Evolutionary conservation across 2,888 invertebrate species (phyloP).

Genomic region (Parnassius apollo): DNA sequence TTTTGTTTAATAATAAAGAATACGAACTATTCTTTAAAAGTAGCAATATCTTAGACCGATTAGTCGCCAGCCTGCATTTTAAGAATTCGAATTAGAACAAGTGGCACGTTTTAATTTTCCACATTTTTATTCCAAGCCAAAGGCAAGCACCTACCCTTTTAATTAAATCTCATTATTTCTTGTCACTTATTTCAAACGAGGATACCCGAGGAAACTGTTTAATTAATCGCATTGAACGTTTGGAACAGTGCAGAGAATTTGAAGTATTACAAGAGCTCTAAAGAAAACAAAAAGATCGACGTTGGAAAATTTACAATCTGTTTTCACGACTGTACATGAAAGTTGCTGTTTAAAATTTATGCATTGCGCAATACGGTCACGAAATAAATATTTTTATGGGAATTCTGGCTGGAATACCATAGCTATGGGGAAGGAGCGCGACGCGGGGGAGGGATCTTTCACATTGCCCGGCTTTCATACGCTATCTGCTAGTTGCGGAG

Average conservation of each 20-base stretch:
- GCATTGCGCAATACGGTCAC: conserved; percentile 65
- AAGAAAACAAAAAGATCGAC: conserved; percentile 1
- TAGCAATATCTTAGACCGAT: too few relatives aligned
- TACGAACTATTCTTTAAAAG: too few relatives aligned
- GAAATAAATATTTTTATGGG: conserved; percentile 64
- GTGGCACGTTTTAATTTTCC: conserved; percentile 32
- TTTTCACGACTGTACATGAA: conserved; percentile 18
- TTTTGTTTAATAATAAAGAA: too few relatives aligned
- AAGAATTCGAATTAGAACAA: conserved; percentile 30
- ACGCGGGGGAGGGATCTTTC: conserved; percentile 32
- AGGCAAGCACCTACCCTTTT: conserved; percentile 27
- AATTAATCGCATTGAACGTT: conserved; percentile 26
- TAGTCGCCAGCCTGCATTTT: too few relatives aligned
- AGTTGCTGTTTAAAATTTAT: conserved; percentile 45
- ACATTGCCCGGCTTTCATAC: conserved; percentile 46
- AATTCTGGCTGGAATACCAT: conserved; percentile 50
- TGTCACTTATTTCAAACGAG: conserved; percentile 25
- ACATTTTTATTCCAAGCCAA: conserved; percentile 25
- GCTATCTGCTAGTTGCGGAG: conserved; percentile 48
- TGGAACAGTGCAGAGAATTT: conserved; percentile 12
- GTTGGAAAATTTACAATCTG: conserved; percentile 7
- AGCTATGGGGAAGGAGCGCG: conserved; percentile 35
- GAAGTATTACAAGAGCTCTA: conserved; percentile 1
- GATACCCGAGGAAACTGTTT: conserved; percentile 15
- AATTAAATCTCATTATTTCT: conserved; percentile 36